A percentile compares a stretch with the other conserved stretches of the same genome.
Evolutionary conservation across 2,888 invertebrate species (phyloP).

Genomic region (Diarsia rubi): DNA sequence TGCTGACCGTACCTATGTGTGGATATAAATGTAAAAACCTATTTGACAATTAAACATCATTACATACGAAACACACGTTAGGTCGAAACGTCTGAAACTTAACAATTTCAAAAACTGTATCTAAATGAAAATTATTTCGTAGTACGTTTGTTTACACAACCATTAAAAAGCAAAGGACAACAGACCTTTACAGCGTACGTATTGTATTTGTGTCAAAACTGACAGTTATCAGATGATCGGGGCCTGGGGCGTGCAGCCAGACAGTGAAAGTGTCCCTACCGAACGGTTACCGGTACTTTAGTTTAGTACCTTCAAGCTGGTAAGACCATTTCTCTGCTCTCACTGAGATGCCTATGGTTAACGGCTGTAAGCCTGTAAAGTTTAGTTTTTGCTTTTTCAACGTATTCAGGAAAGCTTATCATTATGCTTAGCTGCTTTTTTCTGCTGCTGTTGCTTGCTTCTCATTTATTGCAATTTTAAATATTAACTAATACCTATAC

Average conservation of each 20-base stretch:
- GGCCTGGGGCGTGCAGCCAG: constrained; percentile 70
- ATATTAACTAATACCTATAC: not conserved
- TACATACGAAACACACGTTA: no score
- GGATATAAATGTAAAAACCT: no score
- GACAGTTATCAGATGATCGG: constrained; percentile 78
- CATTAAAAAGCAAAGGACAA: not conserved
- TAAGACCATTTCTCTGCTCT: constrained; percentile 45
- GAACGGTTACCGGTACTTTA: constrained; percentile 79
- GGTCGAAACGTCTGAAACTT: no score
- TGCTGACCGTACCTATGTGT: no score
- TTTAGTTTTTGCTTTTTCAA: not conserved
- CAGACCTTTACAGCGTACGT: not conserved
- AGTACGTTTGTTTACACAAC: constrained; percentile 5
- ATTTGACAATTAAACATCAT: no score
- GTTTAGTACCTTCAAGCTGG: constrained; percentile 57
- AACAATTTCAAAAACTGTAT: no score
- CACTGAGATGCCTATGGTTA: constrained; percentile 23
- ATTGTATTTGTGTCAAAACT: constrained; percentile 60
- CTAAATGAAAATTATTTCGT: not conserved
- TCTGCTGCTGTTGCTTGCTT: no score
- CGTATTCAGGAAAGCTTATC: not conserved
- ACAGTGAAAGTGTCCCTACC: constrained; percentile 87
- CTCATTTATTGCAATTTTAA: no score
- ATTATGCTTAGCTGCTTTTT: no score
- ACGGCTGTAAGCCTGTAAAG: not conserved